These are phyloP conservation scores for Phenganax subtilis DNA, from an alignment of 92 coral and sea anemone genomes.

Conservation along the genomic window DNA sequence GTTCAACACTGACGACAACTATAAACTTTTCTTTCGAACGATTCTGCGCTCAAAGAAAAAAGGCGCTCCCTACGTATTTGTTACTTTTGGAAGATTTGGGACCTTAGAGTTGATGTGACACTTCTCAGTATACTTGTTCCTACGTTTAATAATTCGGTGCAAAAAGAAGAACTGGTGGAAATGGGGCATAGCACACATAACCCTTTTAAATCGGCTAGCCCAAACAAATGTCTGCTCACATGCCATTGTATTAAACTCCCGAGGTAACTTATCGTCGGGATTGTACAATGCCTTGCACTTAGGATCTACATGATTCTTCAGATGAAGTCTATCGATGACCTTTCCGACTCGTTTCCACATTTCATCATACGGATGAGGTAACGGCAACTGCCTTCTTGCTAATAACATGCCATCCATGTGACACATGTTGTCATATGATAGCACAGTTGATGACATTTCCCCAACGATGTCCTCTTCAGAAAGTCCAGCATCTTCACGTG, in stretches of 20 bases:
- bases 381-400: background rate
- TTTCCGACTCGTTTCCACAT: background rate
- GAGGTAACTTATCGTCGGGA: conserved; percentile 21
- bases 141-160: conserved; percentile 34
- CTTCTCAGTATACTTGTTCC: conserved; percentile 14
- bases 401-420: background rate
- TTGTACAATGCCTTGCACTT: background rate
- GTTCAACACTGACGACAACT: too few relatives aligned
- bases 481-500: conserved; percentile 24
- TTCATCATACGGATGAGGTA: background rate
- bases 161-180: conserved; percentile 48
- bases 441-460: background rate
- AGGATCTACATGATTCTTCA: conserved; percentile 3
- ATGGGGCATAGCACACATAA: conserved; percentile 46
- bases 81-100: background rate
- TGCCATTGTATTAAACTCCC: conserved; percentile 41
- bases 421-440: conserved; percentile 29
- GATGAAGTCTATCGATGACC: background rate
- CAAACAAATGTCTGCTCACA: conserved; percentile 50
- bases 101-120: background rate
- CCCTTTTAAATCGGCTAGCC: conserved; percentile 43
- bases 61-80: background rate
- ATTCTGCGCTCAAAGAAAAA: too few relatives aligned
- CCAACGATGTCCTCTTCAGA: background rate
- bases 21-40: too few relatives aligned